Conservation (phyloP, 2,888 invertebrate species). For the Rhingia campestris region DNA sequence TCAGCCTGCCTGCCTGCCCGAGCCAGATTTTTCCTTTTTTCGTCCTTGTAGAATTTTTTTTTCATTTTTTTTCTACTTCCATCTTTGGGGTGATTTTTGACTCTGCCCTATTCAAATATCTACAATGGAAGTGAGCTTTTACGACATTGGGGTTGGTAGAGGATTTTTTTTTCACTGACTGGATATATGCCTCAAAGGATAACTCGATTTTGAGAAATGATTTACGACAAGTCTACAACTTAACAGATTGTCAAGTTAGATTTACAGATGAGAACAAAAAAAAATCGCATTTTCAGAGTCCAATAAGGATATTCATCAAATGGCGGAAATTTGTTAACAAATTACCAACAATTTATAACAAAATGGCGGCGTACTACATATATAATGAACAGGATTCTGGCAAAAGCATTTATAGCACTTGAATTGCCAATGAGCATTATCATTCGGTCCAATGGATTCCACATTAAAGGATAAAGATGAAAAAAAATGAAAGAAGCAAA, state of each 20-base stretch:
- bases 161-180: slow-evolving; percentile 21
- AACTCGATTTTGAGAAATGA: slow-evolving; percentile 56
- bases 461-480: slow-evolving; percentile 43
- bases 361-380: slow-evolving; percentile 22
- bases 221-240: slow-evolving; percentile 66
- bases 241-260: slow-evolving; percentile 63
- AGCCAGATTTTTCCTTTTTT: slow-evolving; percentile 49
- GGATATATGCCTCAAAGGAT: slow-evolving; percentile 48
- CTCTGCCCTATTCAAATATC: slow-evolving; percentile 63
- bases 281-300: neutral
- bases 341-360: slow-evolving; percentile 3
- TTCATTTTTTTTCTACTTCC: slow-evolving; percentile 16
- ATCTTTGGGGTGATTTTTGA: slow-evolving; percentile 41
- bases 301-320: neutral
- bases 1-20: slow-evolving; percentile 52
- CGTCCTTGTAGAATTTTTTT: slow-evolving; percentile 25
- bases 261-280: slow-evolving; percentile 42
- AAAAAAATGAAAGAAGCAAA: slow-evolving; percentile 60
- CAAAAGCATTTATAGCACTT: slow-evolving; percentile 41
- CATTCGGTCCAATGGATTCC: slow-evolving; percentile 50
- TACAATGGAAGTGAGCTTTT: slow-evolving; percentile 39
- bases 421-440: slow-evolving; percentile 53
- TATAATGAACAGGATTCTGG: slow-evolving; percentile 19
- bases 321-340: neutral
- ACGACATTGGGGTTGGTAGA: slow-evolving; percentile 32